Base-by-base conservation (phyloP, 2,797 vertebrate species). In the Aulostomus chinensis region DNA sequence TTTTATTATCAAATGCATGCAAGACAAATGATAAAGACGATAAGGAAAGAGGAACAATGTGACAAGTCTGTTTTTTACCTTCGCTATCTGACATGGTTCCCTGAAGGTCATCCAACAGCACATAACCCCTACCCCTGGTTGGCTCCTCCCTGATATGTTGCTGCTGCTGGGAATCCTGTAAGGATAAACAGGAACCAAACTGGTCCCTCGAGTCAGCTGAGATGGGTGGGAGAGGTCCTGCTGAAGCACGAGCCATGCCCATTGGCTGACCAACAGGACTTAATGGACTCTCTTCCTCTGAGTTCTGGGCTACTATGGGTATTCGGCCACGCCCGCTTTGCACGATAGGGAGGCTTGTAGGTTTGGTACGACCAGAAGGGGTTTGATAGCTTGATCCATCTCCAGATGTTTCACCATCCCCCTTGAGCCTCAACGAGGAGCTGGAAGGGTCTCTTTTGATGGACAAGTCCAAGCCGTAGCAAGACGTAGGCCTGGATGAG, bases 31-130 rank as follows among this genome's bases (percentile, higher is more conserved):
- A 57, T 26, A 45, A 53, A 2, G 4, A 7, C 24, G 4, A 83
- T 47, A 88, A 13, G 9, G 46, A 75, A 78, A 85, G 63, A 76
- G 45, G 78, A 71, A 86, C 20, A 51, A n/a, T 22, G 6, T 47
- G 29, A 63, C 22, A 62, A 52, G 76, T 86, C 75, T 83, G 54
- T 89, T 75, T 82, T 91, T 98, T 98, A 99, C 97, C 97, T 98
- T 99, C 96, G 68, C 94, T 95, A 87, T 99, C 97, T 78, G 95
- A 98, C 96, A 99, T 96, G 86, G 94, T 95, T 87, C 96, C 94
- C 69, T 99, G 97, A 83, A 98, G 94, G 88, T 99, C 97, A 89
- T 99, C 97, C 92, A 99, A 92, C 77, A 98, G 93, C 81, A 93
- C 94, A 73, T 97, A 98, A 71, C 94, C 92, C 66, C 95, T 92